These are phyloP conservation scores for Eledone cirrhosa DNA, from an alignment of 2,888 invertebrate species.

Conservation along the genomic window DNA sequence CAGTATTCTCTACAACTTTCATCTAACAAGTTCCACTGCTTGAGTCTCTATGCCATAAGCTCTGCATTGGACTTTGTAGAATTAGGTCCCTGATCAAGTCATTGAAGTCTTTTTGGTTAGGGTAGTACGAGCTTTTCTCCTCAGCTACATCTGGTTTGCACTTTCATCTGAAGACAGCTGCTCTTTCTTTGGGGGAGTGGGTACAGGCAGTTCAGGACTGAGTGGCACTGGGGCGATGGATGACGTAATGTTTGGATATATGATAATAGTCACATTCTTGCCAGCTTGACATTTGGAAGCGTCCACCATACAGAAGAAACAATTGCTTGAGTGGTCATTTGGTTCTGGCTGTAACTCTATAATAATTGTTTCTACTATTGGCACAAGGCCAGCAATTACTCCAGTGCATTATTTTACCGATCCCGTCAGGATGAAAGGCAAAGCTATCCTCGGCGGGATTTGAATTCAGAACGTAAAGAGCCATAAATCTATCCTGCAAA, in stretches of 20 bases:
- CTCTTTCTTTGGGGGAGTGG: background rate
- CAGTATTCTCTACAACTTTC: no score
- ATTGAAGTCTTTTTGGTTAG: background rate
- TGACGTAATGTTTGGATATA: background rate
- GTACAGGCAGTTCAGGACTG: no score
- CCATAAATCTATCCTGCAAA: no score
- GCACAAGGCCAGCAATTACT: no score
- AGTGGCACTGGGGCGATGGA: background rate
- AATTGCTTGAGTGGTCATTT: background rate
- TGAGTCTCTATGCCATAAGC: conserved; percentile 8
- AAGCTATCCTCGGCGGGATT: no score
- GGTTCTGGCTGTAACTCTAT: background rate
- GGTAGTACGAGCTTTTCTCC: background rate
- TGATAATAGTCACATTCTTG: background rate
- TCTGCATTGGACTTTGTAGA: background rate
- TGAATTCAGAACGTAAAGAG: no score
- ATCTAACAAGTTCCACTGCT: background rate
- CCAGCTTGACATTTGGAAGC: background rate
- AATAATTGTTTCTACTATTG: no score
- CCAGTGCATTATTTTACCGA: no score
- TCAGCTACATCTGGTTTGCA: background rate
- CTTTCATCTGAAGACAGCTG: background rate
- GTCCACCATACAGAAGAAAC: background rate
- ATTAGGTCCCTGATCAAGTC: background rate
- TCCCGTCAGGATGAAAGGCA: no score